Percentiles rank a stretch among this genome's conserved stretches.
Evolutionary conservation across 2,113 vertebrate species (phyloP).

Genomic region (Rostratula benghalensis): DNA sequence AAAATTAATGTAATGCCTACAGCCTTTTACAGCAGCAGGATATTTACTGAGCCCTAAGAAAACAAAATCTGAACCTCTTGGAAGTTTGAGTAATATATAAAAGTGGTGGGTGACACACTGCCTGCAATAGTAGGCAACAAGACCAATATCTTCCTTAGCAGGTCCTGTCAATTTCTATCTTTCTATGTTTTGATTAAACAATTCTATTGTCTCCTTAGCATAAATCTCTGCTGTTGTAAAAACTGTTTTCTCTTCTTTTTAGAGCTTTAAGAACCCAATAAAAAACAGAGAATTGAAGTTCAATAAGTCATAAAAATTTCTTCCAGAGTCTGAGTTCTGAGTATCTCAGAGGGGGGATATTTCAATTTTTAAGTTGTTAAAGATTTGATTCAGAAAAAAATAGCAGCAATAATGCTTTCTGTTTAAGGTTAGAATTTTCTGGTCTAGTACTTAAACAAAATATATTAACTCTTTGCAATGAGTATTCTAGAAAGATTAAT

Average conservation of each 20-base stretch:
- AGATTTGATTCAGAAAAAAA: background rate
- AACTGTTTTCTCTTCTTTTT: background rate
- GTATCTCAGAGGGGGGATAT: background rate
- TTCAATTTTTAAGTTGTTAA: background rate
- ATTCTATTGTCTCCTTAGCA: background rate
- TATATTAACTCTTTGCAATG: background rate
- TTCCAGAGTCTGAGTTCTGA: background rate
- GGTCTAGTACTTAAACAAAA: background rate
- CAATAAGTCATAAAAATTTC: background rate
- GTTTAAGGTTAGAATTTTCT: background rate
- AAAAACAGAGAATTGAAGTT: background rate
- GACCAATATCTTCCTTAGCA: background rate
- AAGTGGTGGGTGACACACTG: background rate
- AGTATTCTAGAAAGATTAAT: background rate
- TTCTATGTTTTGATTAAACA: background rate
- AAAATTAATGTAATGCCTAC: background rate
- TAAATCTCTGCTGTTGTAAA: background rate
- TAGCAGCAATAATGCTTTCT: background rate
- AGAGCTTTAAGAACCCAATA: background rate
- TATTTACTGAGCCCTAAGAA: background rate
- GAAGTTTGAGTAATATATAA: background rate
- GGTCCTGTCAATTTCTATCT: background rate
- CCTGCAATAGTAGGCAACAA: background rate
- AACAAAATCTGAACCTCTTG: background rate
- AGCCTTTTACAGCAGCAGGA: rapidly evolving